Base-by-base conservation (phyloP, 2,888 invertebrate species). In the Temnothorax unifasciatus region DNA sequence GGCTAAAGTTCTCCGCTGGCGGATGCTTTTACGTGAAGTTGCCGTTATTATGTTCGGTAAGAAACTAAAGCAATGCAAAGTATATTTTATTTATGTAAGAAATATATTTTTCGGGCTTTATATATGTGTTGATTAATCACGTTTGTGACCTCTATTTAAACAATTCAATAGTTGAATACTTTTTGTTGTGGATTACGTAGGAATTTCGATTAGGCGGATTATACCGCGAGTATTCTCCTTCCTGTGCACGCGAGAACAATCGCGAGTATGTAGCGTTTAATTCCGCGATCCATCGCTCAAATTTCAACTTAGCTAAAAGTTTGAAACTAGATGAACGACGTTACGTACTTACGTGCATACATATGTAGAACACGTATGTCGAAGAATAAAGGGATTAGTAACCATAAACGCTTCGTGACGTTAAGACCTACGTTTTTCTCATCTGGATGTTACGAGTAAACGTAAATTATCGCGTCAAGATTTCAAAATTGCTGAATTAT, bases 21-120 rank as follows among this genome's bases (percentile, higher is more conserved):
- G 95, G 94, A 11, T 93, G 93, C 79, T 94, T 94, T 85, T 25
- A 91, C 73, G 92, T 95, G 44, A 91, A 94, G 81, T 85, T 94
- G 44, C 91, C 91, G 0, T 86, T 94, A 44, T 83, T 95, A 29
- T 85, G 92, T 71, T 93, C 95, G 91, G 95, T 95, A 88, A 68
- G 59, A 6, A 47, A 71, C 13, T 21, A 63, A 34, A 59, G 13
- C 5, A 41, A 66, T 9, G 52, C 18, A 2, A 64, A 41, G n/a
- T n/a, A 41, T 9, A 44, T 41, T 76, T 77, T 44, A 38, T 54
- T 75, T 50, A 38, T 18, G 13, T 21, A 54, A 21, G 21, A 57
- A 44, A 13, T 71, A 59, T 74, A 3, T 29, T 29, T 29, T 41
- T 29, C 0, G 8, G 3, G 3, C 2, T 69, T 9, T 44, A 44